These are phyloP conservation scores for Conus canariensis DNA, from an alignment of 2,888 invertebrate genomes.

Conservation along the genomic window DNA sequence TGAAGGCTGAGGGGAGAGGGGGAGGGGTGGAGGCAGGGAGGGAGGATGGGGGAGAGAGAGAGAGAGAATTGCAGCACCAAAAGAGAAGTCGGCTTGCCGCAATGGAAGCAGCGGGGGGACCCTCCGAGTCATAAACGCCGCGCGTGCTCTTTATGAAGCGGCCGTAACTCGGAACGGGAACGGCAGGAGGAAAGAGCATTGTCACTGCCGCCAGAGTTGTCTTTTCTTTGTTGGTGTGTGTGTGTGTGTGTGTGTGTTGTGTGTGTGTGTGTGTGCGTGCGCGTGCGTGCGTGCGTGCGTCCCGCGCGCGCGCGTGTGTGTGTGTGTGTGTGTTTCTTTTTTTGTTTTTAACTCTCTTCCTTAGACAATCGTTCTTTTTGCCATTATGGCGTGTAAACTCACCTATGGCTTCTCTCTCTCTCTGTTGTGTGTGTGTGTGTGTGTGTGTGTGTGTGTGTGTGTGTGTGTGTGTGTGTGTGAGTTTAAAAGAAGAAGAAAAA, in stretches of 20 bases:
- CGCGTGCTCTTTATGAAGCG: constrained; percentile 21
- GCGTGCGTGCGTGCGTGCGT: no score
- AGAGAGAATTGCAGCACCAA: not conserved
- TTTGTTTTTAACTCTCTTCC: no score
- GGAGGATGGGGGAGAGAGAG: not conserved
- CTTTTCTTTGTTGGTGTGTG: not conserved
- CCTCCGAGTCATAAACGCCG: constrained; percentile 15
- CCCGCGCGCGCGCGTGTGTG: no score
- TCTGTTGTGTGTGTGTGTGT: not conserved
- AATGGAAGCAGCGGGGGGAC: not conserved
- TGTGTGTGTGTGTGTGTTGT: no score
- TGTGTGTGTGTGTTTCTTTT: not conserved
- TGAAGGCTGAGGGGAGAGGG: not conserved
- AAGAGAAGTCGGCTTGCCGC: not conserved
- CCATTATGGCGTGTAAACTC: not conserved
- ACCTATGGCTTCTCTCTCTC: no score
- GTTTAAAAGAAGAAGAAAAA: no score
- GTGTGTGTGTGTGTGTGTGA: no score
- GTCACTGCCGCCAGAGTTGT: not conserved
- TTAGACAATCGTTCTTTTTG: not conserved
- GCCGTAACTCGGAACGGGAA: not conserved
- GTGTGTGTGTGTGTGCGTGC: no score
- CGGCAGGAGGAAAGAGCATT: not conserved
- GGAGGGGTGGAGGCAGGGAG: not conserved
- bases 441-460: not conserved